Evolutionary conservation across 2,113 vertebrate genomes (phyloP).

Genomic region (Microtus montanus): DNA sequence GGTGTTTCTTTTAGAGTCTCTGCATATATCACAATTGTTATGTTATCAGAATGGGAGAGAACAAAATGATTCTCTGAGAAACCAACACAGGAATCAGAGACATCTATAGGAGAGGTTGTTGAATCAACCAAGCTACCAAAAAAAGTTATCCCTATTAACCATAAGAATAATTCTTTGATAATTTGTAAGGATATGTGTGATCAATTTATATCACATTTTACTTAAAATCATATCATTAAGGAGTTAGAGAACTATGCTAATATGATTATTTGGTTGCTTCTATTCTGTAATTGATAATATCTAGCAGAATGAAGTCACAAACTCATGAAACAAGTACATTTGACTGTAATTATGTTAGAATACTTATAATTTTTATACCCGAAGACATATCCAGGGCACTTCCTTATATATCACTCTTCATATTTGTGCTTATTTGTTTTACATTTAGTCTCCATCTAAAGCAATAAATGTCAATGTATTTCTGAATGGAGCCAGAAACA

Average conservation of each 20-base stretch:
- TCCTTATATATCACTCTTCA: not conserved
- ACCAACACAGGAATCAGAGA: accelerated
- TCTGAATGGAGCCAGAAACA: not conserved
- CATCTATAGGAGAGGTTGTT: not conserved
- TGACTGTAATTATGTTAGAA: not conserved
- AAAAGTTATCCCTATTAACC: not conserved
- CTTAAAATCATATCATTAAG: not conserved
- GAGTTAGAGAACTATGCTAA: not conserved
- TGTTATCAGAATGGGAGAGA: not conserved
- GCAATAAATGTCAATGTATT: not conserved
- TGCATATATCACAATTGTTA: not conserved
- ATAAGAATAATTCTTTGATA: not conserved
- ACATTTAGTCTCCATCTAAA: not conserved
- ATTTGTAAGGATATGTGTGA: not conserved
- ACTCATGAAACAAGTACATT: not conserved
- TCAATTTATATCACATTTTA: not conserved
- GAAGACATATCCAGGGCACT: not conserved
- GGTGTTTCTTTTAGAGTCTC: not conserved
- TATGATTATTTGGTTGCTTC: not conserved
- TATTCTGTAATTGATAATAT: not conserved
- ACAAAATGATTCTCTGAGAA: not conserved
- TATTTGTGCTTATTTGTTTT: not conserved
- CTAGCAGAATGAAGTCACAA: not conserved
- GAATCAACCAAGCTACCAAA: not conserved
- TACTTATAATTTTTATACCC: not conserved